Base-by-base conservation (phyloP, 2,797 vertebrate species). In the Pipistrellus nathusii region DNA sequence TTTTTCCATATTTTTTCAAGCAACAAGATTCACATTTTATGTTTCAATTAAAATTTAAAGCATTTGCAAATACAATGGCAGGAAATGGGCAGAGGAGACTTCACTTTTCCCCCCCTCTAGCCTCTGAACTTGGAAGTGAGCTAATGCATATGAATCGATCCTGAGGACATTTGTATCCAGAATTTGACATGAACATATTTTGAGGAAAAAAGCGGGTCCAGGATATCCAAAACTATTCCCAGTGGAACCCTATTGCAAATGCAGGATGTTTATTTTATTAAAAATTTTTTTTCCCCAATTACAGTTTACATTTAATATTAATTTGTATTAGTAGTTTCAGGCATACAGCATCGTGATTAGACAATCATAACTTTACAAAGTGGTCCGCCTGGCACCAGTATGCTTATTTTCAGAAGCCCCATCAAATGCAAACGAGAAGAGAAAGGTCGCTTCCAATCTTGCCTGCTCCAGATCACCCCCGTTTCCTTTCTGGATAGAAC, bases 41-140 rank as follows among this genome's bases (percentile, higher is more conserved):
- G 27, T 93, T 89, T 91, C 59, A 68, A 4, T 72, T 88, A 66
- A 75, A 80, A n/a, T 85, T 81, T 85, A 59, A 38, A 76, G 66
- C 55, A 23, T 82, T 90, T 88, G 20, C 14, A 73, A 59, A 80
- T 91, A 10, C 3, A n/a, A 0, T 88, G 18, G 27, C 6, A 75
- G 83, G 78, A 91, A 91, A 75, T 30, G 15, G 44, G 32, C 17
- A 59, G 69, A 78, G 15, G 55, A 86, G 35, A 53, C 76, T 51
- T 57, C 59, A 6, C 41, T 68, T 30, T 35, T n/a, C 27, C 2
- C 10, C 11, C 8, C 8, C 64, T 32, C 27, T 46, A 69, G 48
- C 55, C 30, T 14, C 35, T 93, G 23, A 78, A 68, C 48, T 64
- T 85, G 68, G 4, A 62, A n/a, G 8, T 81, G 25, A 93, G 57